Percentiles rank a stretch among this genome's conserved stretches.
Evolutionary conservation across 2,888 invertebrate species (phyloP).

Genomic region (Amblyjoppa proteus): DNA sequence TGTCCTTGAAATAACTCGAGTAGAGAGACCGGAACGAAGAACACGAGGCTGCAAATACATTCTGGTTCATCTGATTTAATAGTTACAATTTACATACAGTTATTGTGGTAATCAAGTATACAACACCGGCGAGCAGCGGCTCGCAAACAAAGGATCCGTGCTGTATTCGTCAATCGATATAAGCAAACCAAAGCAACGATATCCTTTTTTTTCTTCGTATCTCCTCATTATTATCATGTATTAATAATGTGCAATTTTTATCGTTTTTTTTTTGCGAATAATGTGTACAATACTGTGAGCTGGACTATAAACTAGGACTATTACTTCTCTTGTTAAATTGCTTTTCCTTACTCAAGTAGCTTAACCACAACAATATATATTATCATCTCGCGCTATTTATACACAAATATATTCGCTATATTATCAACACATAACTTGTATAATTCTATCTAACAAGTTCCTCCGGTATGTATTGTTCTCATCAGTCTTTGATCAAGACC

Average conservation of each 20-base stretch:
- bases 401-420: conserved; percentile 67
- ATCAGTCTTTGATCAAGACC: conserved; percentile 65
- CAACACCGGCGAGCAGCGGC: conserved; percentile 63
- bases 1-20: neutral
- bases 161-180: conserved; percentile 64
- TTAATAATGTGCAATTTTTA: conserved; percentile 67
- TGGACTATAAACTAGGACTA: conserved; percentile 70
- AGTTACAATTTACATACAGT: conserved; percentile 77
- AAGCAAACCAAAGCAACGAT: conserved; percentile 77
- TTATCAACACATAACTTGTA: conserved; percentile 66
- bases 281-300: conserved; percentile 76
- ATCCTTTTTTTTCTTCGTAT: conserved; percentile 64
- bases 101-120: conserved; percentile 74
- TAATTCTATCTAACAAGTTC: conserved; percentile 65
- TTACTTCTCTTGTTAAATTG: conserved; percentile 65
- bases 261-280: conserved; percentile 63
- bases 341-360: conserved; percentile 62
- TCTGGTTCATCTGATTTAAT: conserved; percentile 71
- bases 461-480: conserved; percentile 62
- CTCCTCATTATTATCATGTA: conserved; percentile 64
- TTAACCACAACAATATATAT: conserved; percentile 69
- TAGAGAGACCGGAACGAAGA: neutral
- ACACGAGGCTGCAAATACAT: conserved; percentile 2
- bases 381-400: conserved; percentile 67
- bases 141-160: conserved; percentile 50